phyloP scores from a whole-genome alignment of 2,113 vertebrate species.

The Struthio camelus region DNA sequence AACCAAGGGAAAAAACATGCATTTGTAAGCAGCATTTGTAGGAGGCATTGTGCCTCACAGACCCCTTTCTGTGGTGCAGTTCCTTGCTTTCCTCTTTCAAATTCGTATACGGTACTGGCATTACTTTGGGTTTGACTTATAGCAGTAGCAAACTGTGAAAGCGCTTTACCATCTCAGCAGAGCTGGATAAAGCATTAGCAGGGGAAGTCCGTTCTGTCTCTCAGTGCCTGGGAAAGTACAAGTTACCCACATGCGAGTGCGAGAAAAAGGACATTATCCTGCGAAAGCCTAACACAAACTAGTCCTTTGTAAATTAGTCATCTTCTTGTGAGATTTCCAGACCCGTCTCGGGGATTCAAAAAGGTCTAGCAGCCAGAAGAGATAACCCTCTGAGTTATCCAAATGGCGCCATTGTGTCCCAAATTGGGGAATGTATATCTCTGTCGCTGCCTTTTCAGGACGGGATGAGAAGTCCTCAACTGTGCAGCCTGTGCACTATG shows the following conservation, averaged over 20 bases:
- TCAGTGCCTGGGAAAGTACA: not conserved
- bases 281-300: not conserved
- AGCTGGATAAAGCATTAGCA: not conserved
- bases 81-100: not conserved
- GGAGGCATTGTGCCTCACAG: not conserved
- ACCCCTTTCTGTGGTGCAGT: not conserved
- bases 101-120: not conserved
- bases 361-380: not conserved
- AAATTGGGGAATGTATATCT: not conserved
- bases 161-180: not conserved
- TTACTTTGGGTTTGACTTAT: not conserved
- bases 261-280: not conserved
- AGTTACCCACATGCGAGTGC: accelerated
- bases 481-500: not conserved
- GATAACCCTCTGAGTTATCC: not conserved
- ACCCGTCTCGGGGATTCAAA: not conserved
- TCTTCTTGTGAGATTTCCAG: not conserved
- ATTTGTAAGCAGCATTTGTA: not conserved
- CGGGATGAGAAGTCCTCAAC: not conserved
- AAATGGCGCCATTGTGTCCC: not conserved
- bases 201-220: not conserved
- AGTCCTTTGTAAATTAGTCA: not conserved
- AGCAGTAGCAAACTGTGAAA: not conserved
- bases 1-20: not conserved
- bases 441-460: not conserved